phyloP scores from a whole-genome alignment of 2,113 vertebrate genomes.

The Cranoglanis bouderius region DNA sequence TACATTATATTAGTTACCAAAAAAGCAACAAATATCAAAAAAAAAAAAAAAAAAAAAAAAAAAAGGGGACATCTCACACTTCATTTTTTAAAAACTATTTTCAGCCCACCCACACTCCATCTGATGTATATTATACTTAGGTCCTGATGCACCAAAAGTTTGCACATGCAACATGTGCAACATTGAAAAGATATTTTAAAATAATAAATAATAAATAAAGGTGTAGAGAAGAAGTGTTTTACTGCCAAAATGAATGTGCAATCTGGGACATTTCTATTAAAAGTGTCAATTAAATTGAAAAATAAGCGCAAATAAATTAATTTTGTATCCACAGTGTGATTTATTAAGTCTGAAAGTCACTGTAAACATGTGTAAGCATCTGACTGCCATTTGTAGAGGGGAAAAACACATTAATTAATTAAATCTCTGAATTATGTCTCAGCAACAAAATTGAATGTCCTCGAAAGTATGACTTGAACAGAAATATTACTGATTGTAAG shows the following conservation, averaged over 20 bases:
- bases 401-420: background rate
- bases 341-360: background rate
- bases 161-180: background rate
- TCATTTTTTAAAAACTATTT: too few species aligned
- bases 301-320: background rate
- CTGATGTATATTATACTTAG: background rate
- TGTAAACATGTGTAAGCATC: background rate
- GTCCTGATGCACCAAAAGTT: background rate
- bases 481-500: background rate
- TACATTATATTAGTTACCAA: background rate
- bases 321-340: background rate
- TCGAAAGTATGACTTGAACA: background rate
- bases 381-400: background rate
- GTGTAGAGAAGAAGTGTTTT: background rate
- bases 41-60: too few species aligned
- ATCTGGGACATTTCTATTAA: background rate
- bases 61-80: background rate
- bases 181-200: background rate
- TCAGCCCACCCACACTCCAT: conserved; percentile 3
- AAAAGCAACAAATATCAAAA: background rate
- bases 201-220: too few species aligned
- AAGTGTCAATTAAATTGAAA: background rate
- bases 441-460: background rate
- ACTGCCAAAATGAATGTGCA: background rate
- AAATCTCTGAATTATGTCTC: background rate